These are phyloP conservation scores for Mola mola DNA, from an alignment of 2,113 vertebrate genomes.

Conservation along the genomic window DNA sequence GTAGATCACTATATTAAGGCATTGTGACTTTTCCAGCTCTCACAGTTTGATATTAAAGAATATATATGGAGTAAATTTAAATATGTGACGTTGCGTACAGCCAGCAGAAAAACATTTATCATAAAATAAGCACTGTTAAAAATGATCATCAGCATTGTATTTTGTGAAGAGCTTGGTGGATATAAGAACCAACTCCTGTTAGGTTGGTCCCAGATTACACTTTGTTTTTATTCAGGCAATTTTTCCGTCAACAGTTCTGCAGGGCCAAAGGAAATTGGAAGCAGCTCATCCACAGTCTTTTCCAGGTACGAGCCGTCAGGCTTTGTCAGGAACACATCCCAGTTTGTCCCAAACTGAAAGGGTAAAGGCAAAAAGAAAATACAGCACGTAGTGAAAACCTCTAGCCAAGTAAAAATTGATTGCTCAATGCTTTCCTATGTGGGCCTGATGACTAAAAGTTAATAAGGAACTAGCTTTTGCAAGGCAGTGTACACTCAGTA, in stretches of 20 bases:
- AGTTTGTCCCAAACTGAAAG: conserved; percentile 86
- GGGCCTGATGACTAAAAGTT: neutral
- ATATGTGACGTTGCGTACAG: neutral
- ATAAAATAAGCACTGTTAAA: conserved; percentile 23
- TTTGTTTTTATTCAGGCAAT: neutral
- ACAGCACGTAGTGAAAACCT: neutral
- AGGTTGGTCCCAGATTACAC: too few species aligned
- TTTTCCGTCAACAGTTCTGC: conserved; percentile 81
- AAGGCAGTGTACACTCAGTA: too few species aligned
- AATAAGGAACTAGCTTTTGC: neutral
- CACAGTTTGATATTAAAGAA: neutral
- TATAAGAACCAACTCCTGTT: too few species aligned
- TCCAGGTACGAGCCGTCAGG: conserved; percentile 78
- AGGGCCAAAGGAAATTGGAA: conserved; percentile 89
- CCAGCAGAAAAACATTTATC: conserved; percentile 14
- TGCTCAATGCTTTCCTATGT: too few species aligned
- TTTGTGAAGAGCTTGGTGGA: too few species aligned
- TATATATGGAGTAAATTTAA: neutral
- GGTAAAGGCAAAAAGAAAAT: neutral
- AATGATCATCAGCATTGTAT: neutral
- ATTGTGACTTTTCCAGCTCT: neutral
- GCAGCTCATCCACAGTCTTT: conserved; percentile 84
- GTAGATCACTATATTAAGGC: neutral
- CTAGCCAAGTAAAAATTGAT: neutral
- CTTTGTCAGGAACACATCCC: conserved; percentile 88